Evolutionary conservation across 1,140 invertebrate species (phyloP).

Genomic region (Saccostrea echinata): DNA sequence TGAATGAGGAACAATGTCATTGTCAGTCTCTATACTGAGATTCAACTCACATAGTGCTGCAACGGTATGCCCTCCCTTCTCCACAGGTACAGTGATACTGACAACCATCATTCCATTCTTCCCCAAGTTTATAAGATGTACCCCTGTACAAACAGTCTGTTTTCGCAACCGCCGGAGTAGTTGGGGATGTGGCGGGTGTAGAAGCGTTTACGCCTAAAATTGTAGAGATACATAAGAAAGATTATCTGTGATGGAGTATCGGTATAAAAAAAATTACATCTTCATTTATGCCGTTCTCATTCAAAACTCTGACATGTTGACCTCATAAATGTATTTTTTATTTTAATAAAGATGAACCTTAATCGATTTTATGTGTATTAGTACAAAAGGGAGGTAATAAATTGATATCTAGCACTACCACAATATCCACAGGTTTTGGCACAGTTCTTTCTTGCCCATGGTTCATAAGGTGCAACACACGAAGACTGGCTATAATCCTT

Average conservation of each 20-base stretch:
- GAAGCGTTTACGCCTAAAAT: slow-evolving; percentile 38
- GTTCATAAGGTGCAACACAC: background rate
- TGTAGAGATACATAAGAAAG: too few species aligned
- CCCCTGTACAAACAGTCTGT: slow-evolving; percentile 39
- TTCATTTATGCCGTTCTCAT: too few species aligned
- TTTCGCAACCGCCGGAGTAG: slow-evolving; percentile 25
- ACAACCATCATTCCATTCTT: slow-evolving; percentile 27
- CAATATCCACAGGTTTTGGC: slow-evolving; percentile 48
- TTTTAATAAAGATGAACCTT: too few species aligned
- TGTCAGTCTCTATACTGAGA: too few species aligned
- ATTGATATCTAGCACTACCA: slow-evolving; percentile 34
- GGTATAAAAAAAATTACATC: too few species aligned
- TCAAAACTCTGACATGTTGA: too few species aligned
- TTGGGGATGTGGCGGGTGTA: background rate
- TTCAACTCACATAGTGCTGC: background rate
- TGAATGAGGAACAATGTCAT: too few species aligned
- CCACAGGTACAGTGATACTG: slow-evolving; percentile 36
- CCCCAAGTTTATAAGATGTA: background rate
- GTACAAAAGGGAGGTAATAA: too few species aligned
- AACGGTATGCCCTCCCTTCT: background rate
- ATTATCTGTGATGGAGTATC: too few species aligned
- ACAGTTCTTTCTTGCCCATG: slow-evolving; percentile 27
- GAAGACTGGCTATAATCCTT: background rate
- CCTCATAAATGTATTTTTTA: too few species aligned
- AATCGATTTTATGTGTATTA: too few species aligned